These are phyloP conservation scores for Grammomys dolichurus DNA, from an alignment of 2,113 vertebrate genomes.

Conservation along the genomic window DNA sequence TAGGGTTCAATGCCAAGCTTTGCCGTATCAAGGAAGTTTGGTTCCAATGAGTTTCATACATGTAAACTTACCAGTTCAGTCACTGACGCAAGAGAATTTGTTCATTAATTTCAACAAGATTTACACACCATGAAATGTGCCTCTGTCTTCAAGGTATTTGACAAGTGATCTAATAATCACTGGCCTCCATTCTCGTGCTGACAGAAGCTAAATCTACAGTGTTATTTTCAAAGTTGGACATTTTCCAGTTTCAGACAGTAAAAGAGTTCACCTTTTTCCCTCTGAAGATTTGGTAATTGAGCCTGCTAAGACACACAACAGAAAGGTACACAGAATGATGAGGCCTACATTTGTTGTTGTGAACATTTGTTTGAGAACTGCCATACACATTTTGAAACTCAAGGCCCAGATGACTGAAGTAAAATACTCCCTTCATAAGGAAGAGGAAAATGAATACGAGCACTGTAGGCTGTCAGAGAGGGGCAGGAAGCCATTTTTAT, in stretches of 20 bases:
- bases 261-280: not conserved
- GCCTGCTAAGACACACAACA: not conserved
- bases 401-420: not conserved
- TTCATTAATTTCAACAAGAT: slow-evolving; percentile 45
- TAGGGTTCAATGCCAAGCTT: not conserved
- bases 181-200: not conserved
- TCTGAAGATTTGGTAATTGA: not conserved
- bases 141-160: slow-evolving; percentile 35
- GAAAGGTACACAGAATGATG: not conserved
- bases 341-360: not conserved
- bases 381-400: not conserved
- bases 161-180: slow-evolving; percentile 9
- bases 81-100: not conserved
- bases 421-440: not conserved
- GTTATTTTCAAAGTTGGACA: not conserved
- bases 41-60: slow-evolving; percentile 24
- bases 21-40: slow-evolving; percentile 9
- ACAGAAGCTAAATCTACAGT: slow-evolving; percentile 23
- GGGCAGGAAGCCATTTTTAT: not conserved
- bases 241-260: slow-evolving; percentile 53
- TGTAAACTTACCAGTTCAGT: not conserved
- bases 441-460: not conserved
- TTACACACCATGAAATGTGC: slow-evolving; percentile 35
- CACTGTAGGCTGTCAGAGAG: no score
- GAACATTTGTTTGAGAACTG: not conserved